phyloP scores from a whole-genome alignment of 2,888 invertebrate genomes.

The Brenthis hecate region DNA sequence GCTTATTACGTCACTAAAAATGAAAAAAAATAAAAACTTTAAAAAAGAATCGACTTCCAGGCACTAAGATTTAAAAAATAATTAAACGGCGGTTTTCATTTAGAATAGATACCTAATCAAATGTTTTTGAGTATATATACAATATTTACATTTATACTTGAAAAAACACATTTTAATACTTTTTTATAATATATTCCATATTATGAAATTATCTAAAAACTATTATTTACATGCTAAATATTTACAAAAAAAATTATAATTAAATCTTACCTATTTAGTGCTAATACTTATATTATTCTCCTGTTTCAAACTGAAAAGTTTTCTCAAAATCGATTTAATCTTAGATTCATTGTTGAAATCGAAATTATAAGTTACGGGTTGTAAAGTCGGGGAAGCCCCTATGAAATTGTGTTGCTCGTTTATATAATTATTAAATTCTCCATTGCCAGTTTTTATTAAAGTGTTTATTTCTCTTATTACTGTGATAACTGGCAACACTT shows the following conservation, averaged over 20 bases:
- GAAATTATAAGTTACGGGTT: conserved; percentile 53
- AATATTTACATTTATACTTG: too few relatives aligned
- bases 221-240: conserved; percentile 16
- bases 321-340: conserved; percentile 54
- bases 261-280: conserved; percentile 19
- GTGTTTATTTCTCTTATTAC: conserved; percentile 67
- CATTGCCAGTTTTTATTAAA: conserved; percentile 58
- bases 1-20: too few relatives aligned
- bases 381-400: conserved; percentile 45
- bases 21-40: too few relatives aligned
- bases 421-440: conserved; percentile 57
- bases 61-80: too few relatives aligned
- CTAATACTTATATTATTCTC: conserved; percentile 58
- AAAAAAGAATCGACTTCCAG: too few relatives aligned
- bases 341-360: conserved; percentile 57
- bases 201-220: too few relatives aligned
- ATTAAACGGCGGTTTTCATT: too few relatives aligned
- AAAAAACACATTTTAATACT: too few relatives aligned
- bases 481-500: conserved; percentile 58
- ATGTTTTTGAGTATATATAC: too few relatives aligned
- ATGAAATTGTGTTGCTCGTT: conserved; percentile 64
- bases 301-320: conserved; percentile 54
- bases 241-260: conserved; percentile 9
- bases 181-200: too few relatives aligned
- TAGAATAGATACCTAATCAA: too few relatives aligned